These are phyloP conservation scores for human (Homo sapiens) DNA, from an alignment of 2,113 vertebrate genomes.

Conservation along the genomic window DNA sequence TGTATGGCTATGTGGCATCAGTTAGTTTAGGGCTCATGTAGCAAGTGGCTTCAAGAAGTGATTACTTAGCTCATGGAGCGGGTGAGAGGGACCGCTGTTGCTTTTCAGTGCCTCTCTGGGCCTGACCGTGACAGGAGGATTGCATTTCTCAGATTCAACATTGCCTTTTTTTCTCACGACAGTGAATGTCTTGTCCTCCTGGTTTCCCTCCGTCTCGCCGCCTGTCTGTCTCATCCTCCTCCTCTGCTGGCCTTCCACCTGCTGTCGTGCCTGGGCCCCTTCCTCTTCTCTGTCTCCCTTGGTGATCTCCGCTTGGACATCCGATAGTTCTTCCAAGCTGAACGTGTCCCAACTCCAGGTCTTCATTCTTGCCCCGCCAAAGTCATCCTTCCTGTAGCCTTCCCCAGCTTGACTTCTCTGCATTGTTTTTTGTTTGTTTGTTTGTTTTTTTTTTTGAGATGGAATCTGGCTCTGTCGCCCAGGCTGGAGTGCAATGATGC, in stretches of 20 bases:
- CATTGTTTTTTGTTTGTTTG: too few species aligned
- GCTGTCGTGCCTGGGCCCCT: neutral
- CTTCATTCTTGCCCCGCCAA: neutral
- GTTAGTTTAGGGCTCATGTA: neutral
- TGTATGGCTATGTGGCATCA: neutral
- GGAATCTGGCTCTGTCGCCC: fast-evolving
- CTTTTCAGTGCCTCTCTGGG: neutral
- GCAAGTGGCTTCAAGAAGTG: neutral
- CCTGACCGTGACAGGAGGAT: neutral
- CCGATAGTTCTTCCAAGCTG: neutral
- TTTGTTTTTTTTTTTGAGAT: too few species aligned
- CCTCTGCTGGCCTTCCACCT: neutral
- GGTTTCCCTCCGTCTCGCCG: neutral
- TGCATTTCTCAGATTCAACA: neutral
- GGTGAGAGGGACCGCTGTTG: neutral
- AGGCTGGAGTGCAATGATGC: too few species aligned
- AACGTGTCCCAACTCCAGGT: neutral
- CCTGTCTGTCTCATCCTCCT: neutral
- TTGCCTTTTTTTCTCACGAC: neutral
- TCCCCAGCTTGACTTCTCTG: neutral
- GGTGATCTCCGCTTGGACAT: neutral
- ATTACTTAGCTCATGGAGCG: neutral
- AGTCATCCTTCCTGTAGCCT: neutral
- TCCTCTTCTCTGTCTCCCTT: neutral
- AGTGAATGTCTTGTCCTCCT: neutral